These are phyloP conservation scores for Notolepis coatsorum DNA, from an alignment of 2,797 vertebrate genomes.

Conservation along the genomic window DNA sequence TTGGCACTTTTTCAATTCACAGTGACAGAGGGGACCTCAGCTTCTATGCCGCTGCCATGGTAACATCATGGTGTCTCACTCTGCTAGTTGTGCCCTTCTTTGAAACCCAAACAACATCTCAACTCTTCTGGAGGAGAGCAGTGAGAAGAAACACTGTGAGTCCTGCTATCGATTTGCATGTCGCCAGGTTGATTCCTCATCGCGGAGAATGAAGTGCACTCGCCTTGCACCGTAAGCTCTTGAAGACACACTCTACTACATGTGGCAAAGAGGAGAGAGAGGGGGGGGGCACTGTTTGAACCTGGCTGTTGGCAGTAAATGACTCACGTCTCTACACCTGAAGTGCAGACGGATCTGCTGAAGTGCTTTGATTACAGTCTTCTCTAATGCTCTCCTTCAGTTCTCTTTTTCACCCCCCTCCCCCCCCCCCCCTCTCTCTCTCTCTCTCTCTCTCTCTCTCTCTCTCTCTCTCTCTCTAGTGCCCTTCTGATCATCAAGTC, in stretches of 20 bases:
- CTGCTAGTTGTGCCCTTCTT: conserved; percentile 32
- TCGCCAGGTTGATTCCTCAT: conserved; percentile 28
- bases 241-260: conserved; percentile 7
- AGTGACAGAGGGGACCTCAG: not conserved
- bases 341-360: conserved; percentile 9
- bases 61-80: conserved; percentile 23
- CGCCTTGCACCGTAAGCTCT: conserved; percentile 28
- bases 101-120: conserved; percentile 12
- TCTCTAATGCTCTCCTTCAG: conserved; percentile 24
- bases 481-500: conserved; percentile 8
- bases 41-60: conserved; percentile 24
- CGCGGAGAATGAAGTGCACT: conserved; percentile 13
- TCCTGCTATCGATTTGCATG: conserved; percentile 36
- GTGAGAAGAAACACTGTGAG: conserved; percentile 18
- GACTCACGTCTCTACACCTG: not conserved
- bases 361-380: conserved; percentile 31
- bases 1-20: not conserved
- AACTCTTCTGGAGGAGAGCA: conserved; percentile 30
- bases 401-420: conserved; percentile 12
- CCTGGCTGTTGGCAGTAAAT: conserved; percentile 15
- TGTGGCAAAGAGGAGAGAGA: not conserved
- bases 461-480: conserved; percentile 6
- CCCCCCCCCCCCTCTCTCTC: too few species aligned
- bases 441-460: conserved; percentile 12
- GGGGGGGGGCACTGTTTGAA: not conserved